phyloP scores from a whole-genome alignment of 2,113 vertebrate genomes.

The Hassar affinis region DNA sequence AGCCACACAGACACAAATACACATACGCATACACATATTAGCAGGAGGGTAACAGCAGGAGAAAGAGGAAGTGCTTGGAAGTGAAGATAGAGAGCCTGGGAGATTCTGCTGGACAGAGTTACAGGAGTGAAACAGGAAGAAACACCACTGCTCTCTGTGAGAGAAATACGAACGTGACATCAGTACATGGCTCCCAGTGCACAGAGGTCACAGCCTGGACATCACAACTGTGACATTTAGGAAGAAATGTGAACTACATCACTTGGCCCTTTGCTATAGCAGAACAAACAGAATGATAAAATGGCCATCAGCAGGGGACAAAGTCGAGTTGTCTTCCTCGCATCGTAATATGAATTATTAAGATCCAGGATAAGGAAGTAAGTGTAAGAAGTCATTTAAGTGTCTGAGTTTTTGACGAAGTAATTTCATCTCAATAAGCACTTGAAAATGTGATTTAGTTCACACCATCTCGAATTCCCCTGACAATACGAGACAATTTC shows the following conservation, averaged over 20 bases:
- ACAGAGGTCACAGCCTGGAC: neutral
- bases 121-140: neutral
- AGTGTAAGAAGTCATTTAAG: slow-evolving; percentile 8
- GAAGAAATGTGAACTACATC: neutral
- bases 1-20: neutral
- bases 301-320: neutral
- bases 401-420: slow-evolving; percentile 13
- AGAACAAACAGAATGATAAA: neutral
- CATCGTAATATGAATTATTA: neutral
- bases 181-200: too few relatives aligned
- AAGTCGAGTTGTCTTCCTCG: neutral
- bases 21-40: neutral
- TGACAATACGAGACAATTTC: slow-evolving; percentile 2
- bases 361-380: neutral
- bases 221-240: neutral
- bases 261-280: neutral
- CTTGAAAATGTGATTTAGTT: slow-evolving; percentile 19
- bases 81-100: neutral
- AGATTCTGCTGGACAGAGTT: neutral
- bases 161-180: neutral
- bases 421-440: slow-evolving; percentile 14
- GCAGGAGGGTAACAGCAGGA: neutral
- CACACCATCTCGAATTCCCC: slow-evolving; percentile 8
- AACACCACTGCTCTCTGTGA: neutral
- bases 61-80: neutral